Evolutionary conservation across 2,113 vertebrate species (phyloP).

Genomic region (Platichthys stellatus): DNA sequence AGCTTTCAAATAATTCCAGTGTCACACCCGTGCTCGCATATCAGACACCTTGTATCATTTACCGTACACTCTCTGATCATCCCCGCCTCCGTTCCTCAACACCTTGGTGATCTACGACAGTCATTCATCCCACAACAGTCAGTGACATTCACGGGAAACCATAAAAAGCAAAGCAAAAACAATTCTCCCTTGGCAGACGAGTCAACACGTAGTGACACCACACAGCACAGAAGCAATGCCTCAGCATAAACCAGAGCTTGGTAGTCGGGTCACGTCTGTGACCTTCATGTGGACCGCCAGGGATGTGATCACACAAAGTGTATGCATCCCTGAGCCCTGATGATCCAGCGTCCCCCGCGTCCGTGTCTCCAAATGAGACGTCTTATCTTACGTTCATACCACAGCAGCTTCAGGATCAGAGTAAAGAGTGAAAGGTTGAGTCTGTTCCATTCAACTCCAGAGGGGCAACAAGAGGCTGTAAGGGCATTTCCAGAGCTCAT

Average conservation of each 20-base stretch:
- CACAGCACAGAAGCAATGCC: slow-evolving; percentile 11
- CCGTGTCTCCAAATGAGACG: slow-evolving; percentile 25
- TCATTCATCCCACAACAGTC: slow-evolving; percentile 7
- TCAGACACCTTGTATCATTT: slow-evolving; percentile 37
- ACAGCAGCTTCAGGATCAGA: slow-evolving; percentile 9
- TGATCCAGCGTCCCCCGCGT: slow-evolving; percentile 37
- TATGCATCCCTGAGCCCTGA: slow-evolving; percentile 21
- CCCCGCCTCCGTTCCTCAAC: slow-evolving; percentile 37
- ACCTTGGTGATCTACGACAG: neutral
- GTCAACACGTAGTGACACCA: slow-evolving; percentile 5
- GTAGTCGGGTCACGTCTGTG: slow-evolving; percentile 42
- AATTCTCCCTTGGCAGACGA: neutral
- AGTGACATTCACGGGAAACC: slow-evolving; percentile 43
- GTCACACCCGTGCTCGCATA: slow-evolving; percentile 32
- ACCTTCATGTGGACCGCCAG: slow-evolving; percentile 29
- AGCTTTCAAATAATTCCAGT: slow-evolving; percentile 44
- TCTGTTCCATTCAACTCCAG: slow-evolving; percentile 18
- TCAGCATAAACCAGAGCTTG: slow-evolving; percentile 15
- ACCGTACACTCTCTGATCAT: slow-evolving; percentile 27
- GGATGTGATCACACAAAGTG: slow-evolving; percentile 39
- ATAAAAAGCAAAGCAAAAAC: slow-evolving; percentile 33
- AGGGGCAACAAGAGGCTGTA: slow-evolving; percentile 1
- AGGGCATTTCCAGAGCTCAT: slow-evolving; percentile 1
- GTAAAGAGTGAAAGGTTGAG: neutral
- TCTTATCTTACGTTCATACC: slow-evolving; percentile 28